Evolutionary conservation across 2,888 invertebrate species (phyloP), one percentile per base, ranked within the genome.

Genomic region (Cataglyphis livida): DNA sequence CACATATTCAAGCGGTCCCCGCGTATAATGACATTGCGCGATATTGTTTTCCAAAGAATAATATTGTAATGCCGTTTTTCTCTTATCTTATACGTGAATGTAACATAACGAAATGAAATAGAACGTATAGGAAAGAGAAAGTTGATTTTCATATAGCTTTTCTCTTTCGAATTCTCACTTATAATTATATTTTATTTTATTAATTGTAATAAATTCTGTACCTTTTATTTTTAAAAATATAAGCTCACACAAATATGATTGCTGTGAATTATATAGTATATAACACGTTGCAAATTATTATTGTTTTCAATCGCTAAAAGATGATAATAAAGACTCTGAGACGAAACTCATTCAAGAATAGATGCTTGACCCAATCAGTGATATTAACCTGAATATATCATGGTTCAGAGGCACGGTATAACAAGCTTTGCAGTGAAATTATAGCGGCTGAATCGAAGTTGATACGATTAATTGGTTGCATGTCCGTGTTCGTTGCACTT

Each of bases 401-500:
- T 35, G 21, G 12, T 65, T 65, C 25, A 54, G 6, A 32, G 54
- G 3, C 38, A 54, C 38, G 54, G 41, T 75, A n/a, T 76, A 76
- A 76, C 68, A 57, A 76, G 54, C 76, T 66, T 51, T 12, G 64
- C 38, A 73, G 51, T 61, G 64, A 74, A 64, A 64, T 62, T 74
- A 64, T 61, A 62, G 73, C 74, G 3, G 65, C 21, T 51, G 57
- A 65, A 81, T 57, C 76, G 41, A 57, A 64, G 59, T 81, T 76
- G 64, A 75, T 81, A 59, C 81, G 65, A 83, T 83, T 81, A 65
- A 81, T 81, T 65, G 81, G 71, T 68, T 83, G 66, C 79, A 68
- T 79, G 81, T 83, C 54, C 79, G 62, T 79, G 70, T 83, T 79
- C 81, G 79, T 79, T 81, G 65, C 81, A 66, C 81, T 81, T 59